Conservation (phyloP, 2,113 vertebrate genomes). For the Hydrochoerus hydrochaeris region DNA sequence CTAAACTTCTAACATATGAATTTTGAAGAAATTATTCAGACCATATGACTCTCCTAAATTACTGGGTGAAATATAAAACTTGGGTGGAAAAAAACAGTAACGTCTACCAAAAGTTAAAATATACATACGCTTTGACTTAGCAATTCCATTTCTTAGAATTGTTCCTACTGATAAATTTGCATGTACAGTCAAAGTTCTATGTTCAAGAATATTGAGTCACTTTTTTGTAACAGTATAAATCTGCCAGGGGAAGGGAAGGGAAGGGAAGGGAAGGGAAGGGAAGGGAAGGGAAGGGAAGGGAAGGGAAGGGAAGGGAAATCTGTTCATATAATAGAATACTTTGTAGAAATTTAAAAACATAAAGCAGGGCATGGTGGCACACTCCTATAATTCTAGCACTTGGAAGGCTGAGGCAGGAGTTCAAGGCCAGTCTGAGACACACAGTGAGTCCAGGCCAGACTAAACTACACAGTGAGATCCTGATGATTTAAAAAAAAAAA, state of each 20-base stretch:
- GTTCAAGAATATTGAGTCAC: slow-evolving; percentile 21
- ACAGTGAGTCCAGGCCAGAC: neutral
- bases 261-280: too few species aligned
- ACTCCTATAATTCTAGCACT: neutral
- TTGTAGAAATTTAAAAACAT: slow-evolving; percentile 32
- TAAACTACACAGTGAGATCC: neutral
- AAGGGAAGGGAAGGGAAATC: neutral
- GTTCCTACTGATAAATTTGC: slow-evolving; percentile 39
- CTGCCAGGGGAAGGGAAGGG: neutral
- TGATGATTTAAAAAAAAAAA: neutral
- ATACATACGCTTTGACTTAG: neutral
- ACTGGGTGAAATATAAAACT: neutral
- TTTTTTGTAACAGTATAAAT: slow-evolving; percentile 10
- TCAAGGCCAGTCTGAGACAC: too few species aligned
- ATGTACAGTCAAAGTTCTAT: slow-evolving; percentile 10
- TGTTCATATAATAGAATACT: slow-evolving; percentile 43
- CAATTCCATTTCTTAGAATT: slow-evolving; percentile 55
- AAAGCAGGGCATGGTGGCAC: neutral
- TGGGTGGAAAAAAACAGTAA: neutral
- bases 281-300: too few species aligned
- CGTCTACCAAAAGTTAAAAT: slow-evolving; percentile 29
- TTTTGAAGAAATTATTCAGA: neutral
- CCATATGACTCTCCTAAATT: neutral
- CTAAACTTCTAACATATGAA: neutral
- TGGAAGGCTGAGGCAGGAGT: neutral